A percentile compares a stretch with the other conserved stretches of the same genome.
Conservation (phyloP, 2,113 vertebrate species). For the Petrocephalus zakoni region DNA sequence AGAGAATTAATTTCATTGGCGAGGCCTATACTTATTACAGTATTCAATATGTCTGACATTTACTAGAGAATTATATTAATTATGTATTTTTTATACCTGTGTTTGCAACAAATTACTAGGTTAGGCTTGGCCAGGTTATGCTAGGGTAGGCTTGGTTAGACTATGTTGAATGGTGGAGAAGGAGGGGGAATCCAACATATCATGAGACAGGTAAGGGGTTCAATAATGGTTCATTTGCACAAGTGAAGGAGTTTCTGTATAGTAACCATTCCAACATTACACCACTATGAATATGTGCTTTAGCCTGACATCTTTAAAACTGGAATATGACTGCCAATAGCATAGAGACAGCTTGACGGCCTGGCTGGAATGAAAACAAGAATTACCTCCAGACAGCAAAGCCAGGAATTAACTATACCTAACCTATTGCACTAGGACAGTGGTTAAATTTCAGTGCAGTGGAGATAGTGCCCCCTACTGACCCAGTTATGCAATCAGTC, state of each 20-base stretch:
- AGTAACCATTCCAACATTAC: background rate
- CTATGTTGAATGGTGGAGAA: background rate
- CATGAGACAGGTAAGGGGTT: background rate
- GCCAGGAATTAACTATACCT: background rate
- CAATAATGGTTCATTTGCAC: background rate
- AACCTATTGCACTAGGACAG: background rate
- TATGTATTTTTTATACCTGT: background rate
- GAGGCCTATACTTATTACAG: background rate
- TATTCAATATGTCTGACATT: background rate
- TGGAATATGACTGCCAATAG: background rate
- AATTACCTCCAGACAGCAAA: background rate
- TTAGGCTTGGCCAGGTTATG: background rate
- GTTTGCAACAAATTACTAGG: background rate
- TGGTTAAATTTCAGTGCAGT: background rate
- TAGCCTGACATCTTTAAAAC: background rate
- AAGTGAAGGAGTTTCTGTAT: background rate
- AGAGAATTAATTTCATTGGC: background rate
- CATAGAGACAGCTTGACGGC: background rate
- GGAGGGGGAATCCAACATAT: background rate
- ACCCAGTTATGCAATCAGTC: background rate
- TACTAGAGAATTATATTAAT: background rate
- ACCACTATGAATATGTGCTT: background rate
- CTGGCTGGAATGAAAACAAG: background rate
- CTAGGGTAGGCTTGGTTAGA: background rate
- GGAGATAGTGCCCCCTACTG: constrained; percentile 14